Evolutionary conservation across 2,113 vertebrate genomes (phyloP), one percentile per base, ranked within the genome.

Genomic region (Sylvietta virens): DNA sequence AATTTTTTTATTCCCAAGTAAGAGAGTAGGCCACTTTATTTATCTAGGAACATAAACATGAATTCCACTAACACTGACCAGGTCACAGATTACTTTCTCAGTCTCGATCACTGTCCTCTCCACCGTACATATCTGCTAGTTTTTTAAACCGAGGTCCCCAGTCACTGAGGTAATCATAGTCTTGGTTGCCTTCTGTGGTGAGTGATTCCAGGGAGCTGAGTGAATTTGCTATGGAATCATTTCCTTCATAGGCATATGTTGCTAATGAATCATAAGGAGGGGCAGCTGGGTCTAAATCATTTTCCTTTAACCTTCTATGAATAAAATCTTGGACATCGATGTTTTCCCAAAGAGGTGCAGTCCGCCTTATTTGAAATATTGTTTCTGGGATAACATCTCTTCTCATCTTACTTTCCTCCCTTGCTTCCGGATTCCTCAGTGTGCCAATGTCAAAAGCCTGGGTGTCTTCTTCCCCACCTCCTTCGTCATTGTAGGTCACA

Each of bases 401-500:
- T 77, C 98, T 96, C 14, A 97, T 94, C 88, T 98, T 98, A 65
- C 85, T 98, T 79, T 98, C 98, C 39, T 98, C 98, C 26, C 98
- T 97, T 0, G 97, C 98, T 94, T 98, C 98, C 33, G 98, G 98
- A 71, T 98, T 98, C 91, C 98, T 96, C 35, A 98, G 44, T 0
- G 98, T 97, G 24, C 98, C 98, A 16, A 98, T 98, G 57, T 98
- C 98, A 91, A 98, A 98, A 77, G 98, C 98, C 39, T 98, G 98
- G 0, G 98, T 98, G n/a, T 98, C 98, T 82, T 98, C 98, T 72
- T 98, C 98, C 26, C 98, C 98, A 5, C 98, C 98, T 13, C 98
- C 98, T 95, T 98, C 98, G 16, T 98, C 98, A 1, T 98, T 98
- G 91, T 98, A 98, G 30, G 98, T 98, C 82, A 98, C 98, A 14